These are phyloP conservation scores for Ennomos fuscantarius DNA, from an alignment of 2,888 invertebrate genomes.

Conservation along the genomic window DNA sequence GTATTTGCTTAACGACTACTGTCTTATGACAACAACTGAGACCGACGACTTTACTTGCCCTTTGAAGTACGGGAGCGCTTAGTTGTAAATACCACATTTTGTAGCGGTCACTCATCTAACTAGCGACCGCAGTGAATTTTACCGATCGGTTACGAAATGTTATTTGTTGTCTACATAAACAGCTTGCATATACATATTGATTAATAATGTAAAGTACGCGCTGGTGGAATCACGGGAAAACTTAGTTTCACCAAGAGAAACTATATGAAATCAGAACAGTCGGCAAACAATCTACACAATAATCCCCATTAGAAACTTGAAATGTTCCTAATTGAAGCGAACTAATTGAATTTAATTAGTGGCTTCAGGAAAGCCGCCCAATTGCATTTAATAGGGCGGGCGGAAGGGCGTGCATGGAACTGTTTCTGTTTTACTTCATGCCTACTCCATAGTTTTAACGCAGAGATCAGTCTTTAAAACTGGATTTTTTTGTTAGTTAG, in stretches of 20 bases:
- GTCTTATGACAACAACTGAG: too few species aligned
- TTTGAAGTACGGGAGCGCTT: too few species aligned
- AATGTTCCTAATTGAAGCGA: constrained; percentile 41
- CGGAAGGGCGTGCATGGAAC: constrained; percentile 18
- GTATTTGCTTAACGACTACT: too few species aligned
- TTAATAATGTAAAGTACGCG: neutral
- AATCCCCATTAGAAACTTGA: constrained; percentile 38
- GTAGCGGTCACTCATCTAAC: too few species aligned
- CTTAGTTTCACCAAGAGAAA: constrained; percentile 2
- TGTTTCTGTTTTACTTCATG: neutral
- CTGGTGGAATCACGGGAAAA: too few species aligned
- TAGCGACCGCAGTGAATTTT: too few species aligned
- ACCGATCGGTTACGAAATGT: too few species aligned
- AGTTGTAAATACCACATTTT: too few species aligned
- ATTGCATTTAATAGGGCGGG: constrained; percentile 40
- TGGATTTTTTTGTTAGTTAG: neutral
- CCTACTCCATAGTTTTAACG: neutral
- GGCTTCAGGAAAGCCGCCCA: constrained; percentile 36
- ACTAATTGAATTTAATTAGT: constrained; percentile 52
- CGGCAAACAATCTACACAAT: constrained; percentile 34
- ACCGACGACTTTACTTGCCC: too few species aligned
- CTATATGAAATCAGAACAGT: constrained; percentile 19
- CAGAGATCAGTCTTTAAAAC: neutral
- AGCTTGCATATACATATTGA: neutral
- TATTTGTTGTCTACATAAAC: too few species aligned